Percentiles rank a stretch among this genome's conserved stretches.
phyloP scores from a whole-genome alignment of 2,797 vertebrate species.

The Gastrophryne carolinensis region DNA sequence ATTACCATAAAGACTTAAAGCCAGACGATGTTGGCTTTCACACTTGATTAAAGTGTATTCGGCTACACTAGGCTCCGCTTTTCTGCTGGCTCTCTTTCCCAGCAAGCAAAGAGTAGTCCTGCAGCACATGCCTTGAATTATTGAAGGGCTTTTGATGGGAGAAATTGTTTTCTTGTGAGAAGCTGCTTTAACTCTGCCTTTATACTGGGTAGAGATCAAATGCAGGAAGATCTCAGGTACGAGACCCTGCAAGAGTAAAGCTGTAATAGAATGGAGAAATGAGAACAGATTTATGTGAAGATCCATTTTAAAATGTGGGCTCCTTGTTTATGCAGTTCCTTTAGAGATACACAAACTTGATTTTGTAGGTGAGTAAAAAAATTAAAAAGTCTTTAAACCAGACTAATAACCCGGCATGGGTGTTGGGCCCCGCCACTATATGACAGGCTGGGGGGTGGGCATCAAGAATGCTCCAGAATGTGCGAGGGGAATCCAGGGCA shows the following conservation, averaged over 20 bases:
- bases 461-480: too few relatives aligned
- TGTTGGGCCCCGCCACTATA: too few relatives aligned
- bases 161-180: constrained; percentile 5
- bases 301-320: background rate
- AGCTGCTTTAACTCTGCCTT: background rate
- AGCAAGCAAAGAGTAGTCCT: background rate
- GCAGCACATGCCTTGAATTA: background rate
- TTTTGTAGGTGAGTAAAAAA: too few relatives aligned
- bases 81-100: background rate
- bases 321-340: too few relatives aligned
- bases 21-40: background rate
- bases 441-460: too few relatives aligned
- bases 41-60: background rate
- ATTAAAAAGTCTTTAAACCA: too few relatives aligned
- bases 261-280: background rate
- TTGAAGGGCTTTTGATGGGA: constrained; percentile 4
- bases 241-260: background rate
- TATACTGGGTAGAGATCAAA: constrained; percentile 7
- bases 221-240: background rate
- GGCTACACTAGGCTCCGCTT: background rate
- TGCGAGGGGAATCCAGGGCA: too few relatives aligned
- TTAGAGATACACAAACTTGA: too few relatives aligned
- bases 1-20: constrained; percentile 9
- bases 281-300: background rate
- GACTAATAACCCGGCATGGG: too few relatives aligned